A percentile compares a stretch with the other conserved stretches of the same genome.
These are phyloP conservation scores for Rhinogobius similis DNA, from an alignment of 2,113 vertebrate species.

Conservation along the genomic window DNA sequence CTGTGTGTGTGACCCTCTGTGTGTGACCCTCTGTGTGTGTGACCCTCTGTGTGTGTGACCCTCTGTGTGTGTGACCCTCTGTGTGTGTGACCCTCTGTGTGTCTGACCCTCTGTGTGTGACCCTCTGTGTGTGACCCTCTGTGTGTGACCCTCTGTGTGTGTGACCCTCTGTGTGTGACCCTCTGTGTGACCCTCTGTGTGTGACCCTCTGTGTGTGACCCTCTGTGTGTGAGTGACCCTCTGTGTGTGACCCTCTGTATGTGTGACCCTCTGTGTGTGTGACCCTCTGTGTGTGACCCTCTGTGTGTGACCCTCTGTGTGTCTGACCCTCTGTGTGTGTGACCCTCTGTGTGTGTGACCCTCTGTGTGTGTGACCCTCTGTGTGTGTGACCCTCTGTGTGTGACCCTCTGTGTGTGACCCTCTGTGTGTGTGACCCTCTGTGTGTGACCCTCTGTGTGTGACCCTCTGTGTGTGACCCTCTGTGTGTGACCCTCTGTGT, in stretches of 20 bases:
- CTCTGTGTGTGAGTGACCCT: neutral
- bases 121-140: neutral
- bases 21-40: too few relatives aligned
- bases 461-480: neutral
- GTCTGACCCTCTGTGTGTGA: neutral
- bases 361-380: neutral
- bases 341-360: too few relatives aligned
- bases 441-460: neutral
- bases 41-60: neutral
- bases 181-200: neutral
- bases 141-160: too few relatives aligned
- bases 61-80: too few relatives aligned
- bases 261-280: too few relatives aligned
- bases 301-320: too few relatives aligned
- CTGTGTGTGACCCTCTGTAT: too few relatives aligned
- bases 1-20: neutral
- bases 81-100: neutral
- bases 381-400: neutral
- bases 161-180: neutral
- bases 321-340: neutral
- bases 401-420: too few relatives aligned
- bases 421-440: too few relatives aligned
- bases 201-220: too few relatives aligned
- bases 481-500: neutral
- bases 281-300: neutral